Percentiles rank a stretch among this genome's conserved stretches.
Evolutionary conservation across 1,140 invertebrate genomes (phyloP).

Genomic region (Drosophila eugracilis): DNA sequence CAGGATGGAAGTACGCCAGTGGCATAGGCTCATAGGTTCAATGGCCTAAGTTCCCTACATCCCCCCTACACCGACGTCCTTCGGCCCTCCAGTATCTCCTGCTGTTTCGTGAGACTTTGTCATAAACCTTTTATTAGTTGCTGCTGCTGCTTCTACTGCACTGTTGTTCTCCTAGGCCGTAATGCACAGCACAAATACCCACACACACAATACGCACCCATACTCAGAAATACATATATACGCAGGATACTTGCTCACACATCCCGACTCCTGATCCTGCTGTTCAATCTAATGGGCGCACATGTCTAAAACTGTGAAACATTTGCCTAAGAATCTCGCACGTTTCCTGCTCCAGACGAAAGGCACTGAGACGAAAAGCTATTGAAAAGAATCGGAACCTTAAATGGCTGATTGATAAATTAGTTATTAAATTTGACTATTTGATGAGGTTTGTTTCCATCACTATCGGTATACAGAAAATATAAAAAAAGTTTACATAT

Average conservation of each 20-base stretch:
- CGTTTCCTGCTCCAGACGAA: constrained; percentile 33
- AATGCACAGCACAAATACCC: constrained; percentile 48
- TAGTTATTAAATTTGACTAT: too few relatives aligned
- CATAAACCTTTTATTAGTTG: constrained; percentile 74
- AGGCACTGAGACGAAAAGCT: constrained; percentile 9
- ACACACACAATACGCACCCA: constrained; percentile 2
- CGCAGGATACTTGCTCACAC: constrained; percentile 20
- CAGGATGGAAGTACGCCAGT: constrained; percentile 3
- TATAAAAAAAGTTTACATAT: too few relatives aligned
- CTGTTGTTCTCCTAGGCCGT: constrained; percentile 38
- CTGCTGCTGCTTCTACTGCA: constrained; percentile 28
- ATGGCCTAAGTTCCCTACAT: constrained; percentile 22
- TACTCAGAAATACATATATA: too few relatives aligned
- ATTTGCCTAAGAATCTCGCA: constrained; percentile 69
- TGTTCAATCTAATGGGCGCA: constrained; percentile 78
- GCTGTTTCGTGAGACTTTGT: constrained; percentile 41
- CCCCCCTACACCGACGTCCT: not conserved
- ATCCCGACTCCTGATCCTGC: constrained; percentile 45
- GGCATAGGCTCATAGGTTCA: constrained; percentile 47
- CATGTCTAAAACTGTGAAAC: constrained; percentile 75
- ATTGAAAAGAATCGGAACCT: too few relatives aligned
- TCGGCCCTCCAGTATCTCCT: constrained; percentile 12
- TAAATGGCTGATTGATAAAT: not conserved
- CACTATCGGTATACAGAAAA: too few relatives aligned
- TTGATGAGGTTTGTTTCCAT: too few relatives aligned